Conservation (phyloP, 2,113 vertebrate genomes). For the Trichechus manatus region DNA sequence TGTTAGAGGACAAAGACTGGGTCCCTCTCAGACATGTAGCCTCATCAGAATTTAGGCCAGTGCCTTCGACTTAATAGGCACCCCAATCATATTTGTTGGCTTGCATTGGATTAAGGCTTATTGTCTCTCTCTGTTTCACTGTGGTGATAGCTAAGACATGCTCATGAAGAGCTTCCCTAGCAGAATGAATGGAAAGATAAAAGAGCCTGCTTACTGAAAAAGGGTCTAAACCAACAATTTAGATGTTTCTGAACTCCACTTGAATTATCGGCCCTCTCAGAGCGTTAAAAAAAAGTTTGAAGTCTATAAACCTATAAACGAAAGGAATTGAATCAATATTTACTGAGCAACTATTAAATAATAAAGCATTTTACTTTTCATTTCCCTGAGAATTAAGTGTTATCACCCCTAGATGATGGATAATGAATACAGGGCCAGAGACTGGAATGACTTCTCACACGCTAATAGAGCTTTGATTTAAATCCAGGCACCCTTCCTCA, state of each 20-base stretch:
- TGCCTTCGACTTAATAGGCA: background rate
- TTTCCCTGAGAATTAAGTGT: background rate
- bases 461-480: background rate
- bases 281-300: background rate
- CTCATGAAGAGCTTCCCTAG: conserved; percentile 27
- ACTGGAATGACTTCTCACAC: background rate
- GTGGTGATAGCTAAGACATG: background rate
- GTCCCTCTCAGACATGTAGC: background rate
- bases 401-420: background rate
- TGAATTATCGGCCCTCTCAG: background rate
- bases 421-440: background rate
- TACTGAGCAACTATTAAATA: background rate
- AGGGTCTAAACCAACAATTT: background rate
- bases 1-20: background rate
- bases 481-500: background rate
- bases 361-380: background rate
- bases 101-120: background rate
- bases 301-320: background rate
- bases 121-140: conserved; percentile 5
- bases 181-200: conserved; percentile 12
- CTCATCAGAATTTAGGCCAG: background rate
- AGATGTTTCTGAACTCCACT: conserved; percentile 2
- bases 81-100: background rate
- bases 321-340: conserved; percentile 9
- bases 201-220: background rate